Evolutionary conservation across 2,797 vertebrate species (phyloP), one percentile per base, ranked within the genome.

Genomic region (Pelodytes ibericus): DNA sequence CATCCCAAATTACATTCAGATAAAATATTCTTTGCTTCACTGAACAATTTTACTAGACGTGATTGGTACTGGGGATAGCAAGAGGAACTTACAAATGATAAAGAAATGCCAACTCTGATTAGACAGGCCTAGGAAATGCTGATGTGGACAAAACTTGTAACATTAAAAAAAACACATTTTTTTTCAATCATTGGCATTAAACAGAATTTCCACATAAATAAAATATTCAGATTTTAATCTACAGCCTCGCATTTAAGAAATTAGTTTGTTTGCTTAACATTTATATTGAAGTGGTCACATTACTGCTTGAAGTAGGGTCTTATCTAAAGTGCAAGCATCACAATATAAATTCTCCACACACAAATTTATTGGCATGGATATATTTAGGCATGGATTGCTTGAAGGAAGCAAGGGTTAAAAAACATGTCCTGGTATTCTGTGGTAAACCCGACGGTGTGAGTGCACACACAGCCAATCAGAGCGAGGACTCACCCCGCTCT

Each of bases 71-170:
- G 26, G 58, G 74, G 68, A 77, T 77, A 65, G 71, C 36, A 71
- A 61, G 68, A 65, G 71, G 64, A 77, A 65, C 60, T 44, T 66
- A 71, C 33, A 77, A 77, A 65, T 77, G 75, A 77, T 77, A 77
- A 71, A 77, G 75, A 77, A 77, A 77, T 72, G 61, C 60, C 68
- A 77, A 57, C 68, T 71, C 66, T 77, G 75, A 77, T 77, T 71
- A 77, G 68, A 44, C 61, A 58, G 41, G 47, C 61, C n/a, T 59
- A 57, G 61, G 44, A 66, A 65, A 47, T 58, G 75, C 75, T 77
- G 68, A 77, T 69, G 74, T 71, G 68, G 13, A 57, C 31, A 64
- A 63, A 57, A 65, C 65, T 77, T 49, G 33, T 22, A 36, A 44
- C 49, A 77, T 77, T 66, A 74, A 60, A 75, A 77, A 57, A 64